Base-by-base conservation (phyloP, 2,797 vertebrate genomes). In the Ptychobarbus kaznakovi region DNA sequence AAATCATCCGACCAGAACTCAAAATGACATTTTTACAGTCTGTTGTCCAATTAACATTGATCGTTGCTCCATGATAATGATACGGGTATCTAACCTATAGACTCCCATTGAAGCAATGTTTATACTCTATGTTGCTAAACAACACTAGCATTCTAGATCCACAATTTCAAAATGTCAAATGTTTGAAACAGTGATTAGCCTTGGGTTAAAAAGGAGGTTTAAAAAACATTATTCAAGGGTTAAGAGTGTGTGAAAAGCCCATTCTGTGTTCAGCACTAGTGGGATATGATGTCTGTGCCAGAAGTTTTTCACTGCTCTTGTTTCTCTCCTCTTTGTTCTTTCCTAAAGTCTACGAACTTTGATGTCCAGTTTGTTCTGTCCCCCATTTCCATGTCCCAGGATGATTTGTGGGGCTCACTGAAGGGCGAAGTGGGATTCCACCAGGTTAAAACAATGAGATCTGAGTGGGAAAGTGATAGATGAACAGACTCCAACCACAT, bases 371-470 rank as follows among this genome's bases (percentile, higher is more conserved):
- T 53, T 75, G 69, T 58, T 85, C 77, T 7, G 22, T 74, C 77
- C 84, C 68, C 44, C 44, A 38, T 85, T 72, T 85, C 77, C 44
- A 49, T 10, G 84, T 80, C 84, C 69, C 84, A 32, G 73, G 51
- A 80, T 86, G 84, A 82, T 83, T 72, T 68, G 63, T 82, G 72
- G 78, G 77, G 75, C 84, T 83, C 84, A 83, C 84, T 69, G 80
- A 83, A 83, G 87, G 75, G 87, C 80, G 66, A 83, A 75, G 65
- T 82, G 84, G 66, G 63, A 79, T 83, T 86, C 77, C 88, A 88
- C 75, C 82, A 82, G 84, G 82, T 86, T 81, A 87, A 86, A 84
- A 86, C 88, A 83, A 63, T 68, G 68, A 83, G 86, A 80, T 74
- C 79, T 78, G 61, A 58, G 58, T 77, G 70, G 49, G 78, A 86